Base-by-base conservation (phyloP, 2,797 vertebrate species). In the Crenuchus spilurus region DNA sequence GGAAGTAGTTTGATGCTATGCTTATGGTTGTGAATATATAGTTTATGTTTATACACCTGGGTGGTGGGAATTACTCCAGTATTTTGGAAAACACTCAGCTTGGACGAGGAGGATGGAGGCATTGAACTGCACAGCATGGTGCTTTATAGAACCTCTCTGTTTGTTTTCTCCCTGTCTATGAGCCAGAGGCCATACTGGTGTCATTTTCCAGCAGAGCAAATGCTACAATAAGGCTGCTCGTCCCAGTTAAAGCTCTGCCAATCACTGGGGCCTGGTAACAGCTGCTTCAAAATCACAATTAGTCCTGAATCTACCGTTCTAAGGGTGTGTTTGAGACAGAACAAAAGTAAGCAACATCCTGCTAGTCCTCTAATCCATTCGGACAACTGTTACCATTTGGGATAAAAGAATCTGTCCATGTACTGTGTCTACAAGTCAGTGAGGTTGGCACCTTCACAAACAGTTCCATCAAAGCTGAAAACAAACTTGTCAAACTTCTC, bases 31-130 rank as follows among this genome's bases (percentile, higher is more conserved):
- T 77, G 51, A 64, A 54, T 63, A 57, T 58, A 44, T 24, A 37
- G 41, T 66, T 26, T 48, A 74, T 39, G 46, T 24, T 72, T 37
- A 4, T 31, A 58, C 48, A 55, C 72, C 46, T 39, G 73, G n/a
- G 39, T 52, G 10, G 58, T 42, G 64, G 64, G 70, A 78, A 81
- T 70, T 73, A 33, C 35, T 61, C n/a, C 49, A 78, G 61, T 46
- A 48, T 48, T 63, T 63, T 63, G 37, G 39, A 63, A 63, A 63
- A 44, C 42, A 24, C 61, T 73, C 20, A 28, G 4, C 33, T 39
- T 6, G 7, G 24, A 31, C 22, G 11, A 65, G 35, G 28, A 63
- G 35, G 22, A 30, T 33, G 1, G 54, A 57, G 54, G 14, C 10
- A 26, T 52, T 13, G 49, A 62, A 24, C 31, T 22, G n/a, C 35